Conservation (phyloP, 2,888 invertebrate species). For the Oscheius sp. region DNA sequence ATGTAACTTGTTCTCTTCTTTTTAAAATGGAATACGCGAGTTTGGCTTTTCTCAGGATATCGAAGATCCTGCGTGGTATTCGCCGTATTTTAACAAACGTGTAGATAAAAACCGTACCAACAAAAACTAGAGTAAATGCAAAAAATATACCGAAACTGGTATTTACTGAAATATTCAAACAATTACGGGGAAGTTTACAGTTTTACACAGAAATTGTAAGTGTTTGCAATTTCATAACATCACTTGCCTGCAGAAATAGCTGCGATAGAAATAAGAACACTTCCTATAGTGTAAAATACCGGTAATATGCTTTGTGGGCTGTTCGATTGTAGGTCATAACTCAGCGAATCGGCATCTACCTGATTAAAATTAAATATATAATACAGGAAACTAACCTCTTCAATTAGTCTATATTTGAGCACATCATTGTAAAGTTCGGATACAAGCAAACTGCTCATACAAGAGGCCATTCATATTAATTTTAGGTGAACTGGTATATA, state of each 20-base stretch:
- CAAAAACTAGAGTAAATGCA: too few relatives aligned
- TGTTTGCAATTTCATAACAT: too few relatives aligned
- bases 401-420: not conserved
- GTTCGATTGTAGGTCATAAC: not conserved
- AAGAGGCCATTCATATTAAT: not conserved
- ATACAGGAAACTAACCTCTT: not conserved
- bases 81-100: too few relatives aligned
- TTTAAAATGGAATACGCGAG: not conserved
- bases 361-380: not conserved
- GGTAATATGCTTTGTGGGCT: not conserved
- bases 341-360: conserved; percentile 27
- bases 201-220: too few relatives aligned
- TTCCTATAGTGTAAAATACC: not conserved
- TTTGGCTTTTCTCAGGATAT: too few relatives aligned
- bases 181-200: too few relatives aligned
- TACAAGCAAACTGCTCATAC: not conserved
- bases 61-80: too few relatives aligned
- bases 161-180: not conserved
- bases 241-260: not conserved
- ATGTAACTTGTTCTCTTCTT: conserved; percentile 3
- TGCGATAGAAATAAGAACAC: not conserved
- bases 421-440: not conserved
- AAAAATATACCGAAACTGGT: not conserved
- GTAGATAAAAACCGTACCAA: too few relatives aligned
- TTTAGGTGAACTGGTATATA: too few relatives aligned